Evolutionary conservation across 2,113 vertebrate genomes (phyloP).

Genomic region (Phylloscopus trochilus): DNA sequence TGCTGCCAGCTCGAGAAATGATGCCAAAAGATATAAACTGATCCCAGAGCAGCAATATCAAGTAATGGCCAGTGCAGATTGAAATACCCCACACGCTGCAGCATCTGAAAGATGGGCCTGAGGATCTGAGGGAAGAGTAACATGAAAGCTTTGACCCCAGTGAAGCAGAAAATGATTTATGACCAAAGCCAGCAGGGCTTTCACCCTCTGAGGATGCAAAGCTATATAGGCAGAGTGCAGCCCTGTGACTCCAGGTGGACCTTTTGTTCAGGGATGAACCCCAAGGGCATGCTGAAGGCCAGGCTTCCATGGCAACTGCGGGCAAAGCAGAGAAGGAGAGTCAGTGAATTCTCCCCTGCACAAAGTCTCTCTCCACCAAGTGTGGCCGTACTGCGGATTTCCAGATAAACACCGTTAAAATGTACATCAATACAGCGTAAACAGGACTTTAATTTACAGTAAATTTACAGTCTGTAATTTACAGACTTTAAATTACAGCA

Average conservation of each 20-base stretch:
- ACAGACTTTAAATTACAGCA: too few species aligned
- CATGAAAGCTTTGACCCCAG: not conserved
- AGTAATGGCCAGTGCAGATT: fast-evolving
- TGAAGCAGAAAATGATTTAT: not conserved
- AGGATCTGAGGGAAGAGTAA: not conserved
- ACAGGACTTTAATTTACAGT: fast-evolving
- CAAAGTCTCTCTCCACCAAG: not conserved
- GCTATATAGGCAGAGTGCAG: not conserved
- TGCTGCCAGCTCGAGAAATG: not conserved
- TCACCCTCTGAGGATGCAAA: not conserved
- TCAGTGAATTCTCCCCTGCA: not conserved
- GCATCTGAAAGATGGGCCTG: not conserved
- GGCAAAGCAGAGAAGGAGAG: not conserved
- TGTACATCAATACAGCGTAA: fast-evolving
- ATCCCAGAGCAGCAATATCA: not conserved
- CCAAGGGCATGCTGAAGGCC: not conserved
- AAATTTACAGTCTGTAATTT: too few species aligned
- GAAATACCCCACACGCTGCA: fast-evolving
- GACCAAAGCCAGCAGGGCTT: not conserved
- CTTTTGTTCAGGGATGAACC: not conserved
- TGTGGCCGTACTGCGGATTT: not conserved
- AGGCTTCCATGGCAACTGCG: not conserved
- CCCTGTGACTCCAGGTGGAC: not conserved
- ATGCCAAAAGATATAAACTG: not conserved
- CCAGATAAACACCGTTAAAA: not conserved